Base-by-base conservation (phyloP, 92 coral and sea anemone genomes). In the Actinernus sp. region DNA sequence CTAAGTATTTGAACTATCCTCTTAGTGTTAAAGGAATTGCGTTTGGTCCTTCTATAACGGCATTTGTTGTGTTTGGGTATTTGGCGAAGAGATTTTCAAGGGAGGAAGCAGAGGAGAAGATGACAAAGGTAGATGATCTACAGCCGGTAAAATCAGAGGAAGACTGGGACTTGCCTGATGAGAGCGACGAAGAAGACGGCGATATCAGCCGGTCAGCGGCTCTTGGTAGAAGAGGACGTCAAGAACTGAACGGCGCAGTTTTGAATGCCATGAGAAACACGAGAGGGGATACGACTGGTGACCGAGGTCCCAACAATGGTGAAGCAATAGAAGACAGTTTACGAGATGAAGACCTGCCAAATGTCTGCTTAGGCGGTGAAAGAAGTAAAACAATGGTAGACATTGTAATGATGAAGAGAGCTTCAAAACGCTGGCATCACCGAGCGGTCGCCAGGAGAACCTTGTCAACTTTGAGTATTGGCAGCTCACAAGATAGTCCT, bases 1-100 rank as follows among this genome's bases (percentile, higher is more conserved):
- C 97, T 12, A 69, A 84, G 55, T 86, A 74, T 49, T 16, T 32
- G 2, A 92, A 92, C 3, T 76, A 58, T 26, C 61, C 89, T 3
- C 63, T 90, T 27, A 67, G 84, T 9, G 58, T 78, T 22, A 90
- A 90, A 41, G 92, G 97, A 3, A 86, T 83, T 13, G 97, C 97
- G n/a, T 90, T 90, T 31, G 65, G 83, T 9, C 97, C 97, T 1
- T 90, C 97, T 1, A 49, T 90, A 32, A 38, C 55, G 25, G 81
- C 77, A 58, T 90, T 90, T 29, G 76, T 69, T 4, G 33, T 63
- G 59, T 90, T 90, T 76, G 97, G 92, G 17, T 81, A 72, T 38
- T 46, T 90, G 1, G 78, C 86, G 40, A 90, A 90, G 36, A 80
- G 63, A 43, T 90, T 81, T 61, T 86, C 97, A 28, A 65, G 47